Base-by-base conservation (phyloP, 1,140 invertebrate species). In the Chironomus striatipennis region DNA sequence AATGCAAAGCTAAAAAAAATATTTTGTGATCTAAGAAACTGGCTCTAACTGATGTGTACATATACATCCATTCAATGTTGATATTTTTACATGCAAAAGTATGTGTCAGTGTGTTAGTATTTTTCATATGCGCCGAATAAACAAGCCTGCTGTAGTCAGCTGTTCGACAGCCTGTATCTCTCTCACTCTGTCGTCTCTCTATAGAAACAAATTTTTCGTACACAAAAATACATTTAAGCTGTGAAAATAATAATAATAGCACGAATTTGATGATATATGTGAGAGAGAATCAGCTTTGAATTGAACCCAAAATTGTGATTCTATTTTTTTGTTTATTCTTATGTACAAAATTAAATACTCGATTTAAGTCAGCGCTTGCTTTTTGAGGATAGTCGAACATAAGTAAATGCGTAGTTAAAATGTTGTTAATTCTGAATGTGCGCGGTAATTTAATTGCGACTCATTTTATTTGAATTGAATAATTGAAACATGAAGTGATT, bases 121-220 rank as follows among this genome's bases (percentile, higher is more conserved):
- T 47, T 57, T n/a, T 57, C 47, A 57, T 57, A 57, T 57, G 47
- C 47, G 47, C 47, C 47, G 47, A 12, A 12, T n/a, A 57, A 57
- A 57, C 47, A 57, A 57, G 47, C 47, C 47, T 57, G 47, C 47
- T 57, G 8, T n/a, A 12, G n/a, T 57, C 47, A 57, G 47, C 47
- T 57, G 47, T 57, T 57, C 47, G 47, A 57, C 12, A 12, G 47
- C 47, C 47, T 57, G 1, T 57, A 7, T 57, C 47, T n/a, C 12
- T 12, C n/a, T 12, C 47, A 4, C 4, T 15, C n/a, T 4, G 47
- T 57, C 47, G 47, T 57, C 47, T 57, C 47, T 57, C 47, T 57
- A 57, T 57, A 57, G 47, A 57, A 57, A 57, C 47, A 57, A 57
- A 57, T n/a, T 57, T 57, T 57, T n/a, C 12, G n/a, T 15, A 57